Base-by-base conservation (phyloP, 2,113 vertebrate genomes). In the Progne subis region DNA sequence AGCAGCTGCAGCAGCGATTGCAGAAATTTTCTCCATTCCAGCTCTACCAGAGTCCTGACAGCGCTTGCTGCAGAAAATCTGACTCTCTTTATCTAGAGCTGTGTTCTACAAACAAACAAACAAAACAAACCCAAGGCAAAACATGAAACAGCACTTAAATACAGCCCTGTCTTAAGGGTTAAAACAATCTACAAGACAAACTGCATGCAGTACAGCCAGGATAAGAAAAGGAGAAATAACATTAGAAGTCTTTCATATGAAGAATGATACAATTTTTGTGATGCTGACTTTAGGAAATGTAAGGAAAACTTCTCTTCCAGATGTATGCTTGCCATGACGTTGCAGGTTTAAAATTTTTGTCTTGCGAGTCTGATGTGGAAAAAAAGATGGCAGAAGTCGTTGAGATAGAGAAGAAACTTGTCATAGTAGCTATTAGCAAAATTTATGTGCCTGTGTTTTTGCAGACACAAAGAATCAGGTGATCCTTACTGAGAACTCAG, bases 11-110 rank as follows among this genome's bases (percentile, higher is more conserved):
- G 96, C 96, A 84, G 92, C 60, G 53, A 77, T 70, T 55, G 95
- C 90, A 59, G 90, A 81, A 71, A 63, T 87, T 50, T 86, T 97
- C 91, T 97, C 96, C 86, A 9, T 63, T 57, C 90, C 95, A 50
- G 88, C 87, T 41, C 91, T 82, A 72, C 77, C 86, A 91, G 96
- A 87, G 65, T 97, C 97, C 34, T 96, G 98, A 80, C 94, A 83
- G 65, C 82, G 98, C 82, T 97, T 98, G 95, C 97, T 81, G 97
- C 98, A 96, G 96, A 98, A 98, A 83, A 99, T 98, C 95, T 98
- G 98, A 34, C 95, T 98, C 97, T 98, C 98, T 97, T 99, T 99
- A 99, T 99, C 99, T 96, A 99, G 98, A 98, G 99, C 99, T 95
- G 99, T 99, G 98, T 98, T 99, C 99, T 99, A 98, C 34, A 97